Evolutionary conservation across 2,797 vertebrate genomes (phyloP), one percentile per base, ranked within the genome.

Genomic region (Clamator glandarius): DNA sequence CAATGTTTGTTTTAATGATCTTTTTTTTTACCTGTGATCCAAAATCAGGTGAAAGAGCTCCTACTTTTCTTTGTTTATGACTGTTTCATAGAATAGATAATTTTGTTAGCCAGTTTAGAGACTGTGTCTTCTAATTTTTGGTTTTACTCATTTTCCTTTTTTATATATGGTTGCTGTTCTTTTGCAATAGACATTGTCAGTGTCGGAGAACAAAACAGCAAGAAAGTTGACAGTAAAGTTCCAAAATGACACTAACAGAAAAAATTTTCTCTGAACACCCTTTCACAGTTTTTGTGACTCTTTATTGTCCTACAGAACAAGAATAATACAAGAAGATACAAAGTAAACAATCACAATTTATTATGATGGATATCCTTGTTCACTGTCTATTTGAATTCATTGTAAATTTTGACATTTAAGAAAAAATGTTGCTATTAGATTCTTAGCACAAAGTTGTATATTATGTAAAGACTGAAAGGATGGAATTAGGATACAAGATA

Each of bases 341-440:
- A 86, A 78, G 17, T 31, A 93, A 95, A 74, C 64, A 84, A 70
- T 59, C 48, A 42, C 28, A 52, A 39, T 89, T 79, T 61, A 93
- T 90, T 90, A 39, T 93, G 93, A 95, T 93, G 50, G 51, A 94
- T 95, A 88, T 52, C 19, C 11, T 83, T 68, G 5, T 61, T 82
- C 50, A 70, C 28, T 78, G 36, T 23, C 12, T 85, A 59, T 91
- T 83, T 82, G 35, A 92, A 86, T 92, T 89, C 35, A 61, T 12
- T 54, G 59, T 87, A 94, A 90, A 72, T 78, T 75, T 64, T 96
- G 72, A 93, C 77, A 89, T 93, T 87, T 81, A 67, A 77, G 48
- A 84, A 86, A 81, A 91, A 91, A 68, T 73, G 42, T 1, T 84
- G 11, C 12, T 54, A 31, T 89, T 78, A 81, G 15, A 76, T 64